A percentile compares a stretch with the other conserved stretches of the same genome.
phyloP scores from a whole-genome alignment of 2,888 invertebrate genomes.

The Hydropsyche betteni region DNA sequence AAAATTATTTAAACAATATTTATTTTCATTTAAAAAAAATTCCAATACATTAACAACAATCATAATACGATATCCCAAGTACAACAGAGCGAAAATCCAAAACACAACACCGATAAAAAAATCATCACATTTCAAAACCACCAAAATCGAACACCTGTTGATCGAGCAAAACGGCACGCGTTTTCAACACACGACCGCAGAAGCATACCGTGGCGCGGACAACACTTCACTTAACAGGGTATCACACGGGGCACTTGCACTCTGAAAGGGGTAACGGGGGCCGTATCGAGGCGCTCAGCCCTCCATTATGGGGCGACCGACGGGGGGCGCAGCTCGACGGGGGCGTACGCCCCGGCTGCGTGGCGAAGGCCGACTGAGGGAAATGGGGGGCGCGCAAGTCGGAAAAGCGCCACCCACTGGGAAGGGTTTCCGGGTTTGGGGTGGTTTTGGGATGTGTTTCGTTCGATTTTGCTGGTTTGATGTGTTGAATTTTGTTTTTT shows the following conservation, averaged over 20 bases:
- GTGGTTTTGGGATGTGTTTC: too few species aligned
- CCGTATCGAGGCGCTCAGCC: neutral
- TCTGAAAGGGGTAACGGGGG: too few species aligned
- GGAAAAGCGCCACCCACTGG: slow-evolving; percentile 1
- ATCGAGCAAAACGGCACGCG: slow-evolving; percentile 1
- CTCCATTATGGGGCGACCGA: slow-evolving; percentile 1
- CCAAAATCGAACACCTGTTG: slow-evolving; percentile 23
- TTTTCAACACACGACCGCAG: neutral
- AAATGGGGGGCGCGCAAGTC: slow-evolving; percentile 22
- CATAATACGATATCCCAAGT: too few species aligned
- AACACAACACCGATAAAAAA: too few species aligned
- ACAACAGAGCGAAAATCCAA: too few species aligned
- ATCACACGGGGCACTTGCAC: too few species aligned
- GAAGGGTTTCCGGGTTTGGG: neutral
- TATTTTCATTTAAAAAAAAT: too few species aligned
- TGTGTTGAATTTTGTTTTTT: too few species aligned
- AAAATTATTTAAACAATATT: too few species aligned
- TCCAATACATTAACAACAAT: too few species aligned
- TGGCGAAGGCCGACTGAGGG: slow-evolving; percentile 34
- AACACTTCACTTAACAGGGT: too few species aligned
- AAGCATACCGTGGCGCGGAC: neutral
- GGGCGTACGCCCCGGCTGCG: slow-evolving; percentile 34
- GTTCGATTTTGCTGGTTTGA: too few species aligned
- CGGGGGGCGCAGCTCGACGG: slow-evolving; percentile 12
- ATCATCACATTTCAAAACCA: neutral